Conservation (phyloP, 2,797 vertebrate species). For the Poeciliopsis paucimaculata region DNA sequence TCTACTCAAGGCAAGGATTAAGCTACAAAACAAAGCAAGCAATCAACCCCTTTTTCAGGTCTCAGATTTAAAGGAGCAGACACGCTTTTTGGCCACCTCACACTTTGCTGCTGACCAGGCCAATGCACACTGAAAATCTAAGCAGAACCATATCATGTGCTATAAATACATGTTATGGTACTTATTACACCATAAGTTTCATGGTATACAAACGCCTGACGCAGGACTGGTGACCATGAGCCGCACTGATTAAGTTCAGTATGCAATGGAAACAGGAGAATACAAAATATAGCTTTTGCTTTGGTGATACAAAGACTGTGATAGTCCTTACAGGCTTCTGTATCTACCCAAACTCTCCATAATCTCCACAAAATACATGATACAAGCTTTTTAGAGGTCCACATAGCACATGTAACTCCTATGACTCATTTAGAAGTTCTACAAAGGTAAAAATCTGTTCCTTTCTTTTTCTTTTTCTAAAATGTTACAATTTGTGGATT, state of each 20-base stretch:
- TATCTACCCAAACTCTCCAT: neutral
- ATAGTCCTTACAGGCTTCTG: neutral
- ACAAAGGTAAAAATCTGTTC: neutral
- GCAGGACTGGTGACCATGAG: neutral
- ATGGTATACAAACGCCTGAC: neutral
- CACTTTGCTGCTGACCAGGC: neutral
- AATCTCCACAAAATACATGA: neutral
- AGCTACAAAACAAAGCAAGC: neutral
- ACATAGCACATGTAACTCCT: neutral
- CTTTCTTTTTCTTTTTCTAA: conserved; percentile 8
- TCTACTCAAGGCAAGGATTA: neutral
- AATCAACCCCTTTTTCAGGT: neutral
- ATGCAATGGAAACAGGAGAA: neutral
- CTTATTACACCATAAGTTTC: too few species aligned
- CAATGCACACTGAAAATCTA: neutral
- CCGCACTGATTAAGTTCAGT: neutral
- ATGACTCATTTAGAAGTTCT: neutral
- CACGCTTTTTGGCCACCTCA: neutral
- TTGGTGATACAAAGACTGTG: neutral
- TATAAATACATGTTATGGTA: too few species aligned
- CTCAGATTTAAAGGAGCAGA: neutral
- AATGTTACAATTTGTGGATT: conserved; percentile 14
- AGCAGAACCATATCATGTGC: neutral
- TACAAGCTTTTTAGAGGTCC: neutral
- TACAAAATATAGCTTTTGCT: neutral